phyloP scores from a whole-genome alignment of 2,797 vertebrate species.

The Gallinago nigripennis region DNA sequence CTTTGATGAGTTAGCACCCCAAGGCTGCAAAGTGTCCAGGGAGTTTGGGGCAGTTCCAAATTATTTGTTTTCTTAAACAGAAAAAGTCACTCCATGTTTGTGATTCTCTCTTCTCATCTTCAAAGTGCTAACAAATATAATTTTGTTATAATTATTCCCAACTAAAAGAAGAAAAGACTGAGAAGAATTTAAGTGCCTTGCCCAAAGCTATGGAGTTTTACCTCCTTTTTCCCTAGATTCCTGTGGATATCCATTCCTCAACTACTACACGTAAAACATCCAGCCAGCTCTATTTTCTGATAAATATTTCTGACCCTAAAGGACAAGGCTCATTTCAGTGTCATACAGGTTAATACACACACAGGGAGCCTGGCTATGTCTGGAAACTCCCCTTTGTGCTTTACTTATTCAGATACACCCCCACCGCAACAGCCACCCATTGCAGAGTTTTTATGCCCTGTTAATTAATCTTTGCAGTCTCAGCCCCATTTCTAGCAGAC shows the following conservation, averaged over 20 bases:
- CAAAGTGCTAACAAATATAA: not conserved
- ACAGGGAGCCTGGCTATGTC: not conserved
- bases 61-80: not conserved
- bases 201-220: not conserved
- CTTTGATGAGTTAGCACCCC: not conserved
- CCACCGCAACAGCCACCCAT: not conserved
- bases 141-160: not conserved
- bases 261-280: not conserved
- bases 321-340: not conserved
- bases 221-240: not conserved
- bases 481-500: not conserved
- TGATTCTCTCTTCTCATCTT: not conserved
- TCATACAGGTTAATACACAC: not conserved
- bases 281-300: not conserved
- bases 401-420: not conserved
- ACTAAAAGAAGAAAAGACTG: not conserved
- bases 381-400: not conserved
- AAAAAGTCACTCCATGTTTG: not conserved
- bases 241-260: not conserved
- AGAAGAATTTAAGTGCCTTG: not conserved
- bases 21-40: not conserved
- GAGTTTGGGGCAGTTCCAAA: not conserved
- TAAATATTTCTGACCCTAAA: not conserved
- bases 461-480: not conserved
- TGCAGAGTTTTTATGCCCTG: not conserved